Percentiles rank a stretch among this genome's conserved stretches.
Conservation (phyloP, 2,888 invertebrate species). For the Strigamia maritima region DNA sequence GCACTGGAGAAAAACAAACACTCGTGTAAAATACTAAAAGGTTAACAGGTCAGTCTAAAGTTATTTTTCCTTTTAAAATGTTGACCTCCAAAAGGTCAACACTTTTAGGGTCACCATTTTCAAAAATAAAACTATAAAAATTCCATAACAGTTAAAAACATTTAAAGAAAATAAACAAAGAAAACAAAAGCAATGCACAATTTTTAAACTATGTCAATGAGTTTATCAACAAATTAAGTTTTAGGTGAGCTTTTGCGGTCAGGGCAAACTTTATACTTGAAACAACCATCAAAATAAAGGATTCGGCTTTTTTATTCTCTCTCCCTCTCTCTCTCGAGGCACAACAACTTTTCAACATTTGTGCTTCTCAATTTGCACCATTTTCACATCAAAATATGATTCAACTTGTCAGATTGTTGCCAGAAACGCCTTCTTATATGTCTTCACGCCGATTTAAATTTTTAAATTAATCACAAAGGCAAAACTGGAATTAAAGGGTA, state of each 20-base stretch:
- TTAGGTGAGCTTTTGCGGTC: constrained; percentile 18
- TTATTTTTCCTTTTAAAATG: constrained; percentile 19
- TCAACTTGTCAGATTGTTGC: constrained; percentile 25
- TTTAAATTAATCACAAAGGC: neutral
- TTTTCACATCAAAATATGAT: constrained; percentile 14
- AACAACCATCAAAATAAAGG: neutral
- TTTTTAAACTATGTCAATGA: neutral
- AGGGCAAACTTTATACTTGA: neutral
- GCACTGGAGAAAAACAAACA: neutral
- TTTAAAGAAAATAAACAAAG: neutral
- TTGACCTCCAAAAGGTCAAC: constrained; percentile 5
- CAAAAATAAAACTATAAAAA: constrained; percentile 25
- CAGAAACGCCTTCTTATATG: constrained; percentile 1
- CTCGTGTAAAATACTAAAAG: neutral
- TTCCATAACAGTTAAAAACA: neutral
- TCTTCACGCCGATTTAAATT: constrained; percentile 15
- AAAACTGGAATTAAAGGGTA: neutral
- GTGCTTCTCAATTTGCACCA: constrained; percentile 18
- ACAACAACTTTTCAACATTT: constrained; percentile 24
- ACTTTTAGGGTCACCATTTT: constrained; percentile 19
- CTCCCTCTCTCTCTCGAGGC: neutral
- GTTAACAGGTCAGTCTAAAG: constrained; percentile 3
- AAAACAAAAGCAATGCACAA: neutral
- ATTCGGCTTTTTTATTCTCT: neutral
- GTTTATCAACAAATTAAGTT: constrained; percentile 10